Conservation (phyloP, 2,113 vertebrate genomes). For the Varanus salvator region DNA sequence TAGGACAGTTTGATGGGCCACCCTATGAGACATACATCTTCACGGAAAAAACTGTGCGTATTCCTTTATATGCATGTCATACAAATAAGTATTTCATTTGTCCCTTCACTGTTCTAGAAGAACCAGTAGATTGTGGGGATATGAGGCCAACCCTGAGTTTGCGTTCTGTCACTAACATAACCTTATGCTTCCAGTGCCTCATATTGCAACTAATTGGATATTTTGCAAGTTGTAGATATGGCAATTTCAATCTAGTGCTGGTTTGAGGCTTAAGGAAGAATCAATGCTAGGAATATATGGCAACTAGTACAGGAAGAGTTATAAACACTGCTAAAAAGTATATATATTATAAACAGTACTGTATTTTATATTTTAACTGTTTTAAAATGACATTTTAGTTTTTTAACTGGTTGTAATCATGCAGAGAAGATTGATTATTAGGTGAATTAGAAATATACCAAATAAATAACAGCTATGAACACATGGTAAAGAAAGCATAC, state of each 20-base stretch:
- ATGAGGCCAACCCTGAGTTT: neutral
- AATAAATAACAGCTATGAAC: neutral
- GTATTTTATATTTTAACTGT: no score
- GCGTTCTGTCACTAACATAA: neutral
- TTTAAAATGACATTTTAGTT: no score
- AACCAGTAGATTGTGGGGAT: neutral
- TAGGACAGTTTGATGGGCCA: fast-evolving
- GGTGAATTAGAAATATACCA: no score
- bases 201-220: neutral
- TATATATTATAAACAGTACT: neutral
- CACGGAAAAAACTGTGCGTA: fast-evolving
- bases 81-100: neutral
- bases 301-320: neutral
- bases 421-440: no score
- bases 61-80: neutral
- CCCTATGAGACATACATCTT: fast-evolving
- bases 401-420: no score
- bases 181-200: neutral
- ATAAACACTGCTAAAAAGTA: neutral
- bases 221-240: neutral
- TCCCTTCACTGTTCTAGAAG: neutral
- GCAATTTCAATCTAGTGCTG: neutral
- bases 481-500: neutral
- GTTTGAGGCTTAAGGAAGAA: neutral
- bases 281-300: neutral